phyloP scores from a whole-genome alignment of 2,113 vertebrate genomes.

The Cottus gobio region DNA sequence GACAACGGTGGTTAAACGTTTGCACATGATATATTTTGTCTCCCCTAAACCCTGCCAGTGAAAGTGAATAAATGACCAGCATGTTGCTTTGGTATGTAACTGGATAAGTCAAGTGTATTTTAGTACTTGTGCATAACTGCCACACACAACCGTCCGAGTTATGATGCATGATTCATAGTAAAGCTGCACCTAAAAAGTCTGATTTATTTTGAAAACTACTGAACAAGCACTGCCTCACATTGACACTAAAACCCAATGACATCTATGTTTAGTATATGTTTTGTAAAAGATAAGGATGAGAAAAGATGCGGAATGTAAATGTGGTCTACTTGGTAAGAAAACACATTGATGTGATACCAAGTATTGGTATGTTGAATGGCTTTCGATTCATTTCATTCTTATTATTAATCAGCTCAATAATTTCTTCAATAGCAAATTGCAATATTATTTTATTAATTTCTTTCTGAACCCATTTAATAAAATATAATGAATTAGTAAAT shows the following conservation, averaged over 20 bases:
- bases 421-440: not conserved
- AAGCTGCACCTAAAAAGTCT: not conserved
- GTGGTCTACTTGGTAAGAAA: not conserved
- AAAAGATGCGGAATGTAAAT: not conserved
- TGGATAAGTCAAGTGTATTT: not conserved
- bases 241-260: not conserved
- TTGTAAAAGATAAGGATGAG: not conserved
- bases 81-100: conserved; percentile 18
- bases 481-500: not conserved
- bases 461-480: not conserved
- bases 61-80: conserved; percentile 62
- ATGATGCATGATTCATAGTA: not conserved
- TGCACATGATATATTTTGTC: conserved; percentile 45
- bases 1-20: conserved; percentile 55
- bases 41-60: not conserved
- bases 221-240: not conserved
- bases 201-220: not conserved
- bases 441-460: not conserved
- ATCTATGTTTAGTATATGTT: not conserved
- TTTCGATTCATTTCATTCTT: not conserved
- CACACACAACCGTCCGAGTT: not conserved
- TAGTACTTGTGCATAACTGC: not conserved
- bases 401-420: not conserved
- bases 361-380: not conserved
- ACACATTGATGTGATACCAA: not conserved